Evolutionary conservation across 92 coral and sea anemone species (phyloP), one percentile per base, ranked within the genome.

Genomic region (Desmophyllum pertusum): DNA sequence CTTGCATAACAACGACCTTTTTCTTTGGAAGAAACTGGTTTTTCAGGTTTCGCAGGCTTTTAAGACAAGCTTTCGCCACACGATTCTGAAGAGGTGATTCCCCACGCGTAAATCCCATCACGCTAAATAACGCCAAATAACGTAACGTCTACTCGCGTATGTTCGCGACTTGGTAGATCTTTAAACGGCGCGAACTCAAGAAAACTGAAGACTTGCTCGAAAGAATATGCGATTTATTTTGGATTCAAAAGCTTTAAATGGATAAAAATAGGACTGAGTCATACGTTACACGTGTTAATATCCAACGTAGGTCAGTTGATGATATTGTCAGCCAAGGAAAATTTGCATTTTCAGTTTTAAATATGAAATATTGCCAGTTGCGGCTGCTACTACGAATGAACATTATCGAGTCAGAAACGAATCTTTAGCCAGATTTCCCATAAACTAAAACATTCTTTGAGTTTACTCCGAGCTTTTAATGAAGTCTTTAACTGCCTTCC

Each of bases 21-120:
- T 61, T 72, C 86, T 82, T 82, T 43, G 71, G 86, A 9, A 70
- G 70, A 82, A 82, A 82, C 86, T 45, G 69, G 86, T 82, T 82
- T 82, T 82, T 82, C 86, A 82, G 86, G 86, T 73, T 82, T 82
- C 43, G 79, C 66, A 82, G 17, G 77, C 84, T 72, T 41, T 82
- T 82, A 40, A 53, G 79, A 82, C 86, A 82, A 18, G 86, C 86
- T 41, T 73, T 82, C 71, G 79, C 79, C 57, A 82, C 78, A 48
- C 86, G 86, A 19, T 51, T 40, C 27, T 59, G 86, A 19, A 91
- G 83, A 83, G 89, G 87, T 71, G 89, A 87, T 87, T 88, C 94
- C 82, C 88, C 88, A 41, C 86, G 90, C 50, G 59, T 61, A 62
- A 91, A 91, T 63, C 94, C 94, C 94, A 91, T 91, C 76, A 77